phyloP scores from a whole-genome alignment of 2,888 invertebrate genomes.

The Blastobasis lacticolella region DNA sequence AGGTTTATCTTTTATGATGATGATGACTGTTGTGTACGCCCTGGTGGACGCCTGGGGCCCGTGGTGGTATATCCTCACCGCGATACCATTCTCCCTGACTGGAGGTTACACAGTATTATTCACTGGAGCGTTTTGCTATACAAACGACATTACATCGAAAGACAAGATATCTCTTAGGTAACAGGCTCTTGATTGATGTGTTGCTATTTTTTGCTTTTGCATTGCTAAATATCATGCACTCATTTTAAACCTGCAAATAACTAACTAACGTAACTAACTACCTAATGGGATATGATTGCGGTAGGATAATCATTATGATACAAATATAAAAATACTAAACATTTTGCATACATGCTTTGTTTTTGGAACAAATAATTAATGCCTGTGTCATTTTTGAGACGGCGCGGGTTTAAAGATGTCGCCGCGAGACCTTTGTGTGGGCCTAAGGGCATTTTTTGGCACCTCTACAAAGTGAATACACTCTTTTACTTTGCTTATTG shows the following conservation, averaged over 20 bases:
- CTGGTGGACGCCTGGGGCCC: conserved; percentile 51
- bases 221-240: too few relatives aligned
- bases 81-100: conserved; percentile 73
- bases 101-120: conserved; percentile 78
- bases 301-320: too few relatives aligned
- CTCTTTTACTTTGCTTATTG: conserved; percentile 18
- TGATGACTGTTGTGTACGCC: conserved; percentile 44
- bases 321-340: too few relatives aligned
- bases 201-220: not conserved
- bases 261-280: too few relatives aligned
- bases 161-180: conserved; percentile 77
- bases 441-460: conserved; percentile 31
- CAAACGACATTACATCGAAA: conserved; percentile 77
- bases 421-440: too few relatives aligned
- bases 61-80: conserved; percentile 69
- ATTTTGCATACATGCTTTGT: too few relatives aligned
- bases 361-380: too few relatives aligned
- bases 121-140: conserved; percentile 77
- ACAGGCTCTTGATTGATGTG: not conserved
- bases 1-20: conserved; percentile 47
- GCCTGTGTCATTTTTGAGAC: too few relatives aligned
- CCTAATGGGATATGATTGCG: too few relatives aligned
- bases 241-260: too few relatives aligned
- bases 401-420: too few relatives aligned
- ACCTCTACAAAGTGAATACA: not conserved